Evolutionary conservation across 2,888 invertebrate genomes (phyloP).

Genomic region (Drosophila conformis): DNA sequence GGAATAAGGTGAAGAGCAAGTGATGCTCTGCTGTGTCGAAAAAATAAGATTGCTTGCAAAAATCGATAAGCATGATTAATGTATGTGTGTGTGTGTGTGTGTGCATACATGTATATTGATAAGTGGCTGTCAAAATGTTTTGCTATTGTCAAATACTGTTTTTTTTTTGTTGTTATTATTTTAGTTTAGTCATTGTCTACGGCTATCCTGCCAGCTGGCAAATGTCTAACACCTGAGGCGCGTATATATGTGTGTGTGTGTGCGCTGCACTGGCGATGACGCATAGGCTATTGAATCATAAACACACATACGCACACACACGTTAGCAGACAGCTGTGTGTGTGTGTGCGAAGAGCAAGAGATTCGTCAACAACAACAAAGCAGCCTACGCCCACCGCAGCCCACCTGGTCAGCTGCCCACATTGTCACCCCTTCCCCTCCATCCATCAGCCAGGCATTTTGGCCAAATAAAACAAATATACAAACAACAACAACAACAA

Average conservation of each 20-base stretch:
- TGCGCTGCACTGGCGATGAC: constrained; percentile 47
- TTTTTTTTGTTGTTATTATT: constrained; percentile 11
- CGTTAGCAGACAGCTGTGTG: constrained; percentile 2
- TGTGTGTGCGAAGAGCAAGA: constrained; percentile 24
- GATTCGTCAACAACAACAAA: constrained; percentile 56
- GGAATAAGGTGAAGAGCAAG: constrained; percentile 48
- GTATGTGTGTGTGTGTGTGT: neutral
- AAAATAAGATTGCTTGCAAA: constrained; percentile 38
- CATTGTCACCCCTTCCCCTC: neutral
- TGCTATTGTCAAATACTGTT: constrained; percentile 20
- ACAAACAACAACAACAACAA: constrained; percentile 33
- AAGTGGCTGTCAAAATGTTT: constrained; percentile 34
- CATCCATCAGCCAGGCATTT: constrained; percentile 51
- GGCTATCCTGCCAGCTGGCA: constrained; percentile 57
- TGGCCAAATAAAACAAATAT: constrained; percentile 45
- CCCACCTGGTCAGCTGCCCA: constrained; percentile 38
- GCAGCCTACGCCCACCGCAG: constrained; percentile 51
- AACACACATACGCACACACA: constrained; percentile 19
- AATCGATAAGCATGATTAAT: constrained; percentile 30
- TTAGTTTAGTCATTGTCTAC: constrained; percentile 57
- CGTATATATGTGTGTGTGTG: constrained; percentile 1
- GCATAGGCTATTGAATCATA: constrained; percentile 57
- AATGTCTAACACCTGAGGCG: constrained; percentile 42
- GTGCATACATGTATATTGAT: constrained; percentile 16
- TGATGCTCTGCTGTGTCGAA: constrained; percentile 33